Evolutionary conservation across 2,888 invertebrate species (phyloP), one percentile per base, ranked within the genome.

Genomic region (Tryphoninae sp.): DNA sequence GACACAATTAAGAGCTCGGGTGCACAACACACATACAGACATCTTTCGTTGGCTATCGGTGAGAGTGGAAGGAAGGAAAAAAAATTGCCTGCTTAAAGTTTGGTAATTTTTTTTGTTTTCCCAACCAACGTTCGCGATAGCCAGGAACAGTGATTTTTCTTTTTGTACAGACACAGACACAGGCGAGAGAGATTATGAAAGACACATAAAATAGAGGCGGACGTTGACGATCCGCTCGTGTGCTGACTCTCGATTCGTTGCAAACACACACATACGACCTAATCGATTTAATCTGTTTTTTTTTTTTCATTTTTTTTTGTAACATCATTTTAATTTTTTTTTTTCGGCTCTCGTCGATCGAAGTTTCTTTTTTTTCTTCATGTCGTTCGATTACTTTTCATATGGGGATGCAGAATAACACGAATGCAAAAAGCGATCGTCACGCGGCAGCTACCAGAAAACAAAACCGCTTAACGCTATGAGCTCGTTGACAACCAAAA

Each of bases 381-480:
- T 61, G 6, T 49, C 19, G 58, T 58, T 33, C 68, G 33, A 45
- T 67, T 55, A 75, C 59, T 84, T 72, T 22, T 82, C 79, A 77
- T 79, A 33, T 73, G 73, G 76, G 82, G 82, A 84, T 84, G 84
- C 84, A 84, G 77, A 80, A 77, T 81, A 74, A 84, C 80, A 81
- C 76, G 84, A 82, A 84, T 84, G 82, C 84, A 82, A 78, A 71
- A 83, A 82, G 82, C 83, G 78, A 78, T 78, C 68, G 64, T 73
- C 69, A 76, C 80, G 78, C 80, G 80, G 61, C 76, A 80, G 82
- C 80, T 81, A 80, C 74, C 78, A 86, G 90, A 90, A 89, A 84
- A 19, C 19, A 87, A 89, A 73, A 79, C 64, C 81, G 76, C 79
- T 78, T 59, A 82, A 84, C 78, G 61, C 82, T 84, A 84, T 82